phyloP scores from a whole-genome alignment of 2,113 vertebrate species.

The Buteo buteo region DNA sequence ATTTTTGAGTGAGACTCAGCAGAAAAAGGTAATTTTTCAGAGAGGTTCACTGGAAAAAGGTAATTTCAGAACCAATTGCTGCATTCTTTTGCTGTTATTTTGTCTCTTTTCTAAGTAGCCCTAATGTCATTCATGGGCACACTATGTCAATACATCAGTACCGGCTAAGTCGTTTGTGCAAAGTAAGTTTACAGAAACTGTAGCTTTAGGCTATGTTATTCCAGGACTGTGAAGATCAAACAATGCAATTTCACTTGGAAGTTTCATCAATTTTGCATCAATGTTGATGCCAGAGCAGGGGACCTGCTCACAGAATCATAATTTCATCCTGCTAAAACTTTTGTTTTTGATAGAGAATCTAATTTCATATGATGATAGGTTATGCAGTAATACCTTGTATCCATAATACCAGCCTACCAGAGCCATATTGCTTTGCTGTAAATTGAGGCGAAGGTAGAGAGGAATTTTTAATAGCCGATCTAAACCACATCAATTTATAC shows the following conservation, averaged over 20 bases:
- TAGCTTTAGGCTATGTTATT: constrained; percentile 86
- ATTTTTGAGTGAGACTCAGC: constrained; percentile 83
- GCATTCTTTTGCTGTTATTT: constrained; percentile 80
- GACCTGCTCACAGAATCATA: constrained; percentile 74
- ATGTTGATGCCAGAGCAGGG: constrained; percentile 76
- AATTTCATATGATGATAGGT: constrained; percentile 69
- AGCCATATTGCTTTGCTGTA: constrained; percentile 6
- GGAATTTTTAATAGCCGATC: constrained; percentile 68
- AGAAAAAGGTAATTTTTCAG: constrained; percentile 85
- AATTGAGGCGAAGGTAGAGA: constrained; percentile 52
- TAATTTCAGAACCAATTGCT: constrained; percentile 85
- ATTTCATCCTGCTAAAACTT: constrained; percentile 78
- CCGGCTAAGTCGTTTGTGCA: constrained; percentile 78
- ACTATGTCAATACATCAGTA: constrained; percentile 77
- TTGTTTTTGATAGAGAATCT: constrained; percentile 74
- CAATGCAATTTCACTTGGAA: constrained; percentile 82
- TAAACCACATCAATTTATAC: constrained; percentile 77
- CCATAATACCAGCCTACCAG: constrained; percentile 9
- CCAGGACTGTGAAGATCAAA: constrained; percentile 85
- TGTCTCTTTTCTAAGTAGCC: constrained; percentile 83
- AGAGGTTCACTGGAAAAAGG: constrained; percentile 83
- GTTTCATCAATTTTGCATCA: constrained; percentile 88
- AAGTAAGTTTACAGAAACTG: constrained; percentile 85
- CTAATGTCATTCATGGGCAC: constrained; percentile 82
- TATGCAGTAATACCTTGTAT: constrained; percentile 51